These are phyloP conservation scores for Himalopsyche tibetana DNA, from an alignment of 2,888 invertebrate genomes.

Conservation along the genomic window DNA sequence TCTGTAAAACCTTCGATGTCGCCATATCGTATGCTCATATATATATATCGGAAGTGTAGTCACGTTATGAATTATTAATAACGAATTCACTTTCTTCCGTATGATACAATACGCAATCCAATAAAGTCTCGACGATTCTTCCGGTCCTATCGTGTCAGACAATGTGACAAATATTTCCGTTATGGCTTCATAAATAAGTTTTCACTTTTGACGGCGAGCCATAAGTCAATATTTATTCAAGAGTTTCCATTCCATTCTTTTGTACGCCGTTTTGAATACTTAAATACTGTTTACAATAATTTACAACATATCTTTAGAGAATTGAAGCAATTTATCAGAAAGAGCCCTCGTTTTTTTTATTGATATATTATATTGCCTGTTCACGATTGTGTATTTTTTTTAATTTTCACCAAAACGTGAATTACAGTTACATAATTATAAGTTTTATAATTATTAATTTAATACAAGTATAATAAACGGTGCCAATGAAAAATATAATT, in stretches of 20 bases:
- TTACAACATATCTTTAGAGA: background rate
- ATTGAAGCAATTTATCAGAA: background rate
- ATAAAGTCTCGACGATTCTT: background rate
- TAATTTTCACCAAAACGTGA: too few relatives aligned
- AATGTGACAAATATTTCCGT: slow-evolving; percentile 5
- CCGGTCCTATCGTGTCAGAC: background rate
- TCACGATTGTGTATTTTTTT: background rate
- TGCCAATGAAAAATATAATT: too few relatives aligned
- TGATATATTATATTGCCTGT: too few relatives aligned
- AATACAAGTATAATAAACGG: too few relatives aligned
- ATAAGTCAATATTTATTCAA: slow-evolving; percentile 38
- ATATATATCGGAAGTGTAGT: background rate
- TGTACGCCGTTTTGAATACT: background rate
- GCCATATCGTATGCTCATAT: background rate
- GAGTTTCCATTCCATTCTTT: background rate
- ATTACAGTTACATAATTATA: too few relatives aligned
- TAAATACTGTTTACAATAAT: background rate
- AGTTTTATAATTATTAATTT: too few relatives aligned
- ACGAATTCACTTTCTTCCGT: slow-evolving; percentile 25
- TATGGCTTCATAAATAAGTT: slow-evolving; percentile 9
- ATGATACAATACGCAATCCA: slow-evolving; percentile 19
- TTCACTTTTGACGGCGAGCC: slow-evolving; percentile 32
- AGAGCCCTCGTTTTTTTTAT: too few relatives aligned
- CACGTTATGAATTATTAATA: background rate
- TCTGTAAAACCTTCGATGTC: too few relatives aligned